Evolutionary conservation across 2,113 vertebrate genomes (phyloP), one percentile per base, ranked within the genome.

Genomic region (Protomyctophum bolini): DNA sequence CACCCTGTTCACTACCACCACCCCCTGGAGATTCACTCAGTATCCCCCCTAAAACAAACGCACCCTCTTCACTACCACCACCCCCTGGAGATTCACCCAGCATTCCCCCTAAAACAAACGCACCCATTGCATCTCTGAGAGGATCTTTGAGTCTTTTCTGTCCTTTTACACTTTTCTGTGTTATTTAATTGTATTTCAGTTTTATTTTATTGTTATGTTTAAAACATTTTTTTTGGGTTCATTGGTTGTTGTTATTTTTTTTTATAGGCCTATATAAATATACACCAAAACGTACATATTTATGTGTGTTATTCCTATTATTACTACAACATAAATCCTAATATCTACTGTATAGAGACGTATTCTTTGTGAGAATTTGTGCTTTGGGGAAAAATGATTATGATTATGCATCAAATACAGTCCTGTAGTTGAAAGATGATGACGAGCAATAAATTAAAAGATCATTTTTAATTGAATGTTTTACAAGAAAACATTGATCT

Each of bases 391-490:
- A 8, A 46, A 58, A 73, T 66, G 50, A 61, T 2, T 10, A 63
- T 51, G 67, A 87, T 83, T 92, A 93, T 91, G 91, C 93, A 93
- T 91, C 88, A 79, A 85, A 90, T 87, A 73, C 88, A 89, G 72
- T 86, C 87, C 81, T 88, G 5, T 3, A 89, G 88, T 87, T 85
- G 87, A 91, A 89, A 72, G 57, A 90, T 72, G 84, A 89, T 78
- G 80, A 90, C 70, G 79, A 94, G 93, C 93, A 94, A 94, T 94
- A 94, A 92, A 93, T 88, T 80, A 87, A 90, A 21, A 86, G 66
- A 87, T 83, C 69, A 81, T 92, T 94, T 93, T 94, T 92, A 93
- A 93, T 93, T 93, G 88, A 90, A 93, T 94, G 92, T 94, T 94
- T 93, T 93, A 86, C 91, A 93, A 80, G 3, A 88, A 87, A 88